Evolutionary conservation across 1,140 invertebrate genomes (phyloP).

Genomic region (Drepana arcuata): DNA sequence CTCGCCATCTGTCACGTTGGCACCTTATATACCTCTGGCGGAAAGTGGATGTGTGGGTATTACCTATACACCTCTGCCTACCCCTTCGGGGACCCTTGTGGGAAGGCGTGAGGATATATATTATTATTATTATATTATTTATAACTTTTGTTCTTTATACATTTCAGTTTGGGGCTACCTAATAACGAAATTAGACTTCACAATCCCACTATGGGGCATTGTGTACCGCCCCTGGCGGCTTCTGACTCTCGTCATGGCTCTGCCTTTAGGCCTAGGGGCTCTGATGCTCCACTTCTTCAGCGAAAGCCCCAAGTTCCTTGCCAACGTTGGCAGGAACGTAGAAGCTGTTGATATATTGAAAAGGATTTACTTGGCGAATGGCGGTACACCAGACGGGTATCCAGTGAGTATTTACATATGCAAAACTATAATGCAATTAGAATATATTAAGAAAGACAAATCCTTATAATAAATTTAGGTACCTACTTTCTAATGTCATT

Average conservation of each 20-base stretch:
- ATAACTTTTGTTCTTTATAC: no score
- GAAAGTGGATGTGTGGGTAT: no score
- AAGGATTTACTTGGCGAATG: slow-evolving; percentile 71
- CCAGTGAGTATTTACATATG: slow-evolving; percentile 34
- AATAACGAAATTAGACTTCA: slow-evolving; percentile 62
- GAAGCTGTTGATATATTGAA: slow-evolving; percentile 72
- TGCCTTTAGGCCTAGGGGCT: slow-evolving; percentile 75
- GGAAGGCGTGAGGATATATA: no score
- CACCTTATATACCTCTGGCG: no score
- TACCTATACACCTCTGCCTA: no score
- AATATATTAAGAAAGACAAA: no score
- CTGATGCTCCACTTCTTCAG: slow-evolving; percentile 74
- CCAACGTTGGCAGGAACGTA: slow-evolving; percentile 69
- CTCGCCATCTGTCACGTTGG: no score
- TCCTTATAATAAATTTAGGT: no score
- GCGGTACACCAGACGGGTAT: slow-evolving; percentile 44
- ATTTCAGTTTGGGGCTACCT: slow-evolving; percentile 42
- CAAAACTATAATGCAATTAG: no score
- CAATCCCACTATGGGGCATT: slow-evolving; percentile 46
- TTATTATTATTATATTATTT: no score
- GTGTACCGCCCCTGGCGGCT: slow-evolving; percentile 77
- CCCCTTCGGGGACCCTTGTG: no score
- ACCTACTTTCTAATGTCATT: no score
- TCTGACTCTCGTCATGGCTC: slow-evolving; percentile 75
- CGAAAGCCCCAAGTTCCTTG: slow-evolving; percentile 81